Base-by-base conservation (phyloP, 2,797 vertebrate genomes). In the Smutsia gigantea region DNA sequence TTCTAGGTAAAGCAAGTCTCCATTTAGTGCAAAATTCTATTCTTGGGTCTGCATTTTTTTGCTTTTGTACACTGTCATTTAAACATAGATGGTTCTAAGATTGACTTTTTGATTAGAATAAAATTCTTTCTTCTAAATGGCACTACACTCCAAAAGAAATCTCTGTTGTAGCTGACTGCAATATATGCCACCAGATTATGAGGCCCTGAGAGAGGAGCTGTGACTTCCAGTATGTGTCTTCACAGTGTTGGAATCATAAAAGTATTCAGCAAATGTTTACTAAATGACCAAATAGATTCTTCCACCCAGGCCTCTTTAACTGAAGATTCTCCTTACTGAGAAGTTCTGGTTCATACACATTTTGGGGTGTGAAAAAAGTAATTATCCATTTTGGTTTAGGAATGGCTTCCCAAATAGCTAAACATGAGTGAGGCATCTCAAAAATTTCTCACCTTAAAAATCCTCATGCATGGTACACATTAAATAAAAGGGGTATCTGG, bases 21-120 rank as follows among this genome's bases (percentile, higher is more conserved):
- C 10, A 34, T 49, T 66, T 86, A 88, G 90, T 27, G 64, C 9
- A 87, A 93, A 97, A 87, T 90, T 87, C 29, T 93, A 29, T 79
- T 53, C 51, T 79, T 59, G 10, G 8, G 9, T 49, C 59, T 85
- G 13, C 8, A 57, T 72, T 17, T 31, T 79, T 78, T 64, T 74
- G 12, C 27, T 34, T 95, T 93, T 55, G 53, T 46, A 17, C 14
- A 78, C 11, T 88, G 1, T 27, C 25, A 77, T 63, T 91, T 84
- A 90, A 61, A 69, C 14, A 63, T 37, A 51, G 74, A 63, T 77
- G 94, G 27, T 59, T 84, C 31, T 83, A 27, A 79, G 25, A 68
- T 6, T 68, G 14, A 69, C 17, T 74, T 51, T 46, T 92, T 63
- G 57, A 77, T 83, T 86, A 64, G 78, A 93, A 97, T 27, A 64